Evolutionary conservation across 2,888 invertebrate species (phyloP), one percentile per base, ranked within the genome.

Genomic region (Tenthredo mesomela): DNA sequence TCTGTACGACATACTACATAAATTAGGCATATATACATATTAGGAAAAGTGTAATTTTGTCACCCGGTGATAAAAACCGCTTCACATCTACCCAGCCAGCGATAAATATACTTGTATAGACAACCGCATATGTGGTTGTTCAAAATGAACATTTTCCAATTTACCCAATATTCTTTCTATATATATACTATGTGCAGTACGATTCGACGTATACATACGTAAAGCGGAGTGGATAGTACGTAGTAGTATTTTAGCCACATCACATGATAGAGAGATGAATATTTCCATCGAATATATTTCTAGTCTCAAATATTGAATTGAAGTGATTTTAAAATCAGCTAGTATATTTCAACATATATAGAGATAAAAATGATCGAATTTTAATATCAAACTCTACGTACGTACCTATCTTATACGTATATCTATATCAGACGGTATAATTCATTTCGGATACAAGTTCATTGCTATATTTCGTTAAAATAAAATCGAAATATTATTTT

Each of bases 111-210:
- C 9, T 43, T 43, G 25, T 21, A 25, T 33, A 33, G 21, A 21
- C 47, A 43, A 25, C 21, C 43, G n/a, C n/a, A 15, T 43, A 15
- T 43, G 21, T 15, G 73, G 9, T 5, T 40, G 25, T 25, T 0
- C 43, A 73, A 43, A 73, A 73, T 47, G 43, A 73, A 73, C 73
- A 73, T 47, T 73, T 73, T 25, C 47, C 21, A 73, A 43, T 73
- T 73, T 25, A 47, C 40, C 43, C 73, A 15, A 47, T 73, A 43
- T 73, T 25, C 25, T 10, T 10, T 21, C 71, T 12, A 18, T 50
- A 47, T 4, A 2, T 25, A 1, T 6, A 1, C 0, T n/a, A 50
- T 1, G 21, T 43, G 12, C 25, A 67, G 67, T 67, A 18, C 67
- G 33, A 67, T 67, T 33, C 1, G 6, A 67, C 33, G 7, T 5